phyloP scores from a whole-genome alignment of 2,888 invertebrate species.

The Terebella lapidaria region DNA sequence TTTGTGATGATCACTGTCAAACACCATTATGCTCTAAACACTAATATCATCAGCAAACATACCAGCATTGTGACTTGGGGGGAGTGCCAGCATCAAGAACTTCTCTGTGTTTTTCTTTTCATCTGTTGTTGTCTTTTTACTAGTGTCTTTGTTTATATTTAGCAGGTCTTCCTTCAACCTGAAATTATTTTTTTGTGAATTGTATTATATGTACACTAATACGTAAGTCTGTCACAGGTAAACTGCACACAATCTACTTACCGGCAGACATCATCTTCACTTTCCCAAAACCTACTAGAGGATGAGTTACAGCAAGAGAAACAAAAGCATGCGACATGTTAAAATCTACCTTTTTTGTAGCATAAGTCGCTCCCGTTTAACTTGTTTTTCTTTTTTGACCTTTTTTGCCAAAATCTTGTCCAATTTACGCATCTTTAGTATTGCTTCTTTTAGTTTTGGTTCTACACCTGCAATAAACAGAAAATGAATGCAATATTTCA shows the following conservation, averaged over 20 bases:
- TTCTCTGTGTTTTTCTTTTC: conserved; percentile 44
- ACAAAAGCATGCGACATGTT: not conserved
- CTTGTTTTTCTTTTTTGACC: conserved; percentile 41
- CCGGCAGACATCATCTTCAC: too few relatives aligned
- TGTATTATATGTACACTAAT: too few relatives aligned
- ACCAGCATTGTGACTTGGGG: conserved; percentile 48
- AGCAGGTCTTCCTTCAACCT: conserved; percentile 5
- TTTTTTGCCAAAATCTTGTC: conserved; percentile 43
- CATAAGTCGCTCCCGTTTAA: conserved; percentile 42
- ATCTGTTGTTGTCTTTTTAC: conserved; percentile 31
- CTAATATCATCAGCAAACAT: too few relatives aligned
- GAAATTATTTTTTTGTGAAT: too few relatives aligned
- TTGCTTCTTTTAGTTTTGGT: conserved; percentile 41
- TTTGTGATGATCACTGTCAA: too few relatives aligned
- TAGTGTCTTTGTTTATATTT: not conserved
- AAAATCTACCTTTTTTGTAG: not conserved
- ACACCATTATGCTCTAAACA: too few relatives aligned
- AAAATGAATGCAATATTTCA: too few relatives aligned
- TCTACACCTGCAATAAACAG: conserved; percentile 26
- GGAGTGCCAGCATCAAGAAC: conserved; percentile 41
- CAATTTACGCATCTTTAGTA: conserved; percentile 48
- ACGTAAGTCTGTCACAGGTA: too few relatives aligned
- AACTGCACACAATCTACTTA: too few relatives aligned
- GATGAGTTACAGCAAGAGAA: too few relatives aligned
- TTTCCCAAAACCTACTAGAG: not conserved